Base-by-base conservation (phyloP, 53 echinoderm and acorn worm species). In the Astropecten irregularis region DNA sequence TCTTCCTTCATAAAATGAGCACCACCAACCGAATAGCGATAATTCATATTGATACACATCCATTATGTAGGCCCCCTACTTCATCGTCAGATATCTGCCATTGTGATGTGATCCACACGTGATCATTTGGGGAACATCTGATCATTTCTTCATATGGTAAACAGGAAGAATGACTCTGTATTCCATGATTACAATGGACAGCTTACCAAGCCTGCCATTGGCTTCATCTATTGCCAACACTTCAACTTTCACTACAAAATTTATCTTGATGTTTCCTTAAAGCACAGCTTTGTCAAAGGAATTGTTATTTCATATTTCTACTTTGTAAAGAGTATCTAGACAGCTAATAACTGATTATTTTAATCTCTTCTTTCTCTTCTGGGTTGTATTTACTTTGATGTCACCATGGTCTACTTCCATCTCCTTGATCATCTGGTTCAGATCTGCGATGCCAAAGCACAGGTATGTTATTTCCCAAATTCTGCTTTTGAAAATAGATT, bases 391-490 rank as follows among this genome's bases (percentile, higher is more conserved):
- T 58, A 68, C 11, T 9, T 16, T 33, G 25, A 56, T 60, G 30
- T 33, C 62, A 21, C 62, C n/a, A 4, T 79, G 30, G 25, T 60
- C 60, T 47, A 62, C 18, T n/a, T 22, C 37, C 20, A n/a, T 8
- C n/a, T 57, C 55, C 39, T n/a, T 61, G 18, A 9, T 31, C 46
- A 47, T 33, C 79, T 48, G n/a, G 32, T 31, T 29, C 61, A 79
- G 79, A 79, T 79, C 79, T 79, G 79, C 60, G 79, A 39, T 79
- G 79, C 62, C 79, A 79, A 79, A 79, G 79, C 56, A 79, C 79
- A 79, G 79, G 79, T 79, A 79, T 40, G 79, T 11, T 19, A 20
- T 38, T 61, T 61, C 30, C 32, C 28, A 61, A 27, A 29, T 31
- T 15, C 32, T 1, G 4, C 23, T 9, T 16, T 15, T 61, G 16